These are phyloP conservation scores for Steinernema scapterisci DNA, from an alignment of 2,888 invertebrate species.

Conservation along the genomic window DNA sequence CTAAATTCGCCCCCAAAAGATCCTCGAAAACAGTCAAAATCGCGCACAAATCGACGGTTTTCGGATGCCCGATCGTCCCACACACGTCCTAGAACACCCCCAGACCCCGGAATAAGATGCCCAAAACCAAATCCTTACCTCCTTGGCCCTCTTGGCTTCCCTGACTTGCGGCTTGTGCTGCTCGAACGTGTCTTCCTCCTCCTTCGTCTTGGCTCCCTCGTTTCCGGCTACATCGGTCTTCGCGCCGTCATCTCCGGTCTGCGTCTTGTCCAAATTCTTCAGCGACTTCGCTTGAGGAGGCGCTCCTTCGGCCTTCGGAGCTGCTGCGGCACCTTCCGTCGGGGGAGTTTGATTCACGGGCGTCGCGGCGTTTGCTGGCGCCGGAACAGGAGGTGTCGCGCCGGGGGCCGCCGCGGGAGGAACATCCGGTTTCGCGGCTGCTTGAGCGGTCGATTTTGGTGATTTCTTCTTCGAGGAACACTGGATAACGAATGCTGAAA, in stretches of 20 bases:
- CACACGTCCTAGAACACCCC: no score
- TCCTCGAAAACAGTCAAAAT: no score
- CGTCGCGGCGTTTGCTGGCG: not conserved
- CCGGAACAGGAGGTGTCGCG: not conserved
- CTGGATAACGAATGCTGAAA: no score
- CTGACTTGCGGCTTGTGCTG: not conserved
- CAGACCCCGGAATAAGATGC: no score
- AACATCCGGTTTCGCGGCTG: not conserved
- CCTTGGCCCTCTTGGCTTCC: not conserved
- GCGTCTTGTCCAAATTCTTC: not conserved
- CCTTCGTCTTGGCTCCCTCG: not conserved
- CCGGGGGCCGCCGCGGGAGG: not conserved
- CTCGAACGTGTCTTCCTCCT: slow-evolving; percentile 12
- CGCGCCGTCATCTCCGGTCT: not conserved
- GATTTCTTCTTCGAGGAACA: not conserved
- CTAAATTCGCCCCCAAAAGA: no score
- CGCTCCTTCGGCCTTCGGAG: not conserved
- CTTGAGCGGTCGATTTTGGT: not conserved
- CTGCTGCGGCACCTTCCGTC: not conserved
- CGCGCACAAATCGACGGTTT: no score
- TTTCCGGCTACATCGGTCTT: not conserved
- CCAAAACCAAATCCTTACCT: not conserved
- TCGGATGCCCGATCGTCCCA: no score
- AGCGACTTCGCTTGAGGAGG: no score
- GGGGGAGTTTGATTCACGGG: not conserved